phyloP scores from a whole-genome alignment of 2,888 invertebrate species.

The Cremastinae sp. region DNA sequence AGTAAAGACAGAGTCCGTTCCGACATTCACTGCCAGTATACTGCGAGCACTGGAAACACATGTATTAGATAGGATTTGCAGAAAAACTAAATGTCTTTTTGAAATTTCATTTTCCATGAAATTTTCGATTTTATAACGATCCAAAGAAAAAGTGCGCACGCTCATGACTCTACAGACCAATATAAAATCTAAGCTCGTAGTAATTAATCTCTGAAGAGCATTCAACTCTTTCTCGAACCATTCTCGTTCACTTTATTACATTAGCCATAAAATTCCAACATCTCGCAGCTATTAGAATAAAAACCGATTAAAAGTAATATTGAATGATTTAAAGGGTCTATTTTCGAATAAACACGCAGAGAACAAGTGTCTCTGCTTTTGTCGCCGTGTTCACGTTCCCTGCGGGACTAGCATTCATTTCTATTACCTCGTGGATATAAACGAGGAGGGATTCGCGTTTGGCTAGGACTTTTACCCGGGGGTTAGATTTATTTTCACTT shows the following conservation, averaged over 20 bases:
- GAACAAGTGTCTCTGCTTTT: slow-evolving; percentile 4
- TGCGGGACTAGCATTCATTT: slow-evolving; percentile 69
- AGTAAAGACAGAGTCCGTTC: no score
- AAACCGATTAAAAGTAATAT: not conserved
- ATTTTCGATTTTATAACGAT: no score
- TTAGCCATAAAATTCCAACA: no score
- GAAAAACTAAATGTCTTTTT: not conserved
- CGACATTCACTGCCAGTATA: no score
- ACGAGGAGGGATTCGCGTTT: slow-evolving; percentile 63
- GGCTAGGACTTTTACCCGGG: slow-evolving; percentile 56
- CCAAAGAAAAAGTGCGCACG: no score
- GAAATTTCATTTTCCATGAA: not conserved
- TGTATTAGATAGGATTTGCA: no score
- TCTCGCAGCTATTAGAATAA: not conserved
- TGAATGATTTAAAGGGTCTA: not conserved
- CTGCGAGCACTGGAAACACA: not conserved
- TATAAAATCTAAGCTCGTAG: no score
- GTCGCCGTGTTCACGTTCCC: slow-evolving; percentile 36
- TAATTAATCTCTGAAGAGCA: no score
- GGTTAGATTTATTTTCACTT: slow-evolving; percentile 80
- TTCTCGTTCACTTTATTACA: no score
- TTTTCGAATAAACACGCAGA: slow-evolving; percentile 3
- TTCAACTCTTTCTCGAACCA: no score
- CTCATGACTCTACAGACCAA: no score
- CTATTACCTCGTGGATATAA: slow-evolving; percentile 68